Evolutionary conservation across 2,113 vertebrate species (phyloP).

Genomic region (Hiodon alosoides): DNA sequence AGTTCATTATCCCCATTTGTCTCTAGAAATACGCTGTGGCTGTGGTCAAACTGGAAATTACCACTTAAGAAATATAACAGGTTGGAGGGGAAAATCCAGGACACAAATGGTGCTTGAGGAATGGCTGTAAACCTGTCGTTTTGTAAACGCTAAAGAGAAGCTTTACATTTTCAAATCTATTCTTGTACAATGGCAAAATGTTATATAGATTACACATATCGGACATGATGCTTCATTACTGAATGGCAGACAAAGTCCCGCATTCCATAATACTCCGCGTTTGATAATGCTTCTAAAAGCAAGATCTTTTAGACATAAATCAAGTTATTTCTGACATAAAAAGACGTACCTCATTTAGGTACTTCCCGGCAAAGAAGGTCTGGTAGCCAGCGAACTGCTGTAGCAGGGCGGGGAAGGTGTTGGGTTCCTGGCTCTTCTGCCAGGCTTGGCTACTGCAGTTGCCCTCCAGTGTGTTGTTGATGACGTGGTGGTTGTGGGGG

Average conservation of each 20-base stretch:
- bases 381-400: slow-evolving; percentile 72
- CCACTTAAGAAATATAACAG: no score
- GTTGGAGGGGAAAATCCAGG: no score
- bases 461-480: slow-evolving; percentile 93
- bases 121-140: no score
- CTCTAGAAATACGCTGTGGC: no score
- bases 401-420: slow-evolving; percentile 81
- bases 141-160: no score
- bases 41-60: no score
- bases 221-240: not conserved
- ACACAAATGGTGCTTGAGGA: no score
- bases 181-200: not conserved
- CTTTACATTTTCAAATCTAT: not conserved
- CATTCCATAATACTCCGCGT: no score
- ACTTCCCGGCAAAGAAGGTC: slow-evolving; percentile 96
- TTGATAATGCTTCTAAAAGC: no score
- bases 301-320: not conserved
- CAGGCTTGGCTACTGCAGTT: slow-evolving; percentile 92
- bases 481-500: slow-evolving; percentile 92
- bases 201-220: not conserved
- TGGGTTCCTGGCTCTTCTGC: slow-evolving; percentile 89
- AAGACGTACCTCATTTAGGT: slow-evolving; percentile 83
- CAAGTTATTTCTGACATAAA: not conserved
- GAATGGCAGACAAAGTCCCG: not conserved
- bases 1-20: no score